Conservation (phyloP, 1,140 invertebrate genomes). For the Hermetia illucens region DNA sequence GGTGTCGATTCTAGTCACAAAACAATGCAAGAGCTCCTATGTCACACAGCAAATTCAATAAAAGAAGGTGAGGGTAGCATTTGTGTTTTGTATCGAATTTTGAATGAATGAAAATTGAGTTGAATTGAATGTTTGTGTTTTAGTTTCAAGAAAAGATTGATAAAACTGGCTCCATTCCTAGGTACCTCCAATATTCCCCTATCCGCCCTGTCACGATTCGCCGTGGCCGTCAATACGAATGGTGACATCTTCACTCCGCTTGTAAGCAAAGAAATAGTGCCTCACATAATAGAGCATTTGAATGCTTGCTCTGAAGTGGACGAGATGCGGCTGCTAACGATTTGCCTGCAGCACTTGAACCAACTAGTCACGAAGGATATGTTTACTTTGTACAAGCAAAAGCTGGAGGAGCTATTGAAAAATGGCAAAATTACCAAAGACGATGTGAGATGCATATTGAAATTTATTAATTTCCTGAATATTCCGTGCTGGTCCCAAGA, state of each 20-base stretch:
- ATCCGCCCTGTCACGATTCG: slow-evolving; percentile 17
- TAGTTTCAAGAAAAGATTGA: too few relatives aligned
- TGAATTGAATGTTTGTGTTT: too few relatives aligned
- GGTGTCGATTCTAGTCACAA: slow-evolving; percentile 12
- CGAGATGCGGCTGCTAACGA: slow-evolving; percentile 19
- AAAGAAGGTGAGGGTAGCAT: slow-evolving; percentile 1
- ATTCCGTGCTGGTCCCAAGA: slow-evolving; percentile 17
- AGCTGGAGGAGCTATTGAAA: slow-evolving; percentile 10
- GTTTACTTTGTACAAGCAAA: slow-evolving; percentile 13
- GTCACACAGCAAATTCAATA: slow-evolving; percentile 8
- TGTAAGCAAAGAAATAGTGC: slow-evolving; percentile 17
- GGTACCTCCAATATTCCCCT: slow-evolving; percentile 9
- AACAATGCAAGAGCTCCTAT: slow-evolving; percentile 12
- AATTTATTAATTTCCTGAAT: slow-evolving; percentile 22
- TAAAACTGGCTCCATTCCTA: too few relatives aligned
- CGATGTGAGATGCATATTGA: slow-evolving; percentile 16
- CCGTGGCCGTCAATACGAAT: slow-evolving; percentile 19
- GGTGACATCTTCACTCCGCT: slow-evolving; percentile 19
- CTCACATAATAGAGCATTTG: slow-evolving; percentile 14
- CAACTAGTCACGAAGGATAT: slow-evolving; percentile 13
- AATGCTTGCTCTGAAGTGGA: slow-evolving; percentile 11
- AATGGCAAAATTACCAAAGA: slow-evolving; percentile 7
- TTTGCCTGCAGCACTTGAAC: slow-evolving; percentile 21
- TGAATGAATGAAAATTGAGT: too few relatives aligned
- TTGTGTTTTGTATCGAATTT: neutral